Evolutionary conservation across 2,113 vertebrate genomes (phyloP), one percentile per base, ranked within the genome.

Genomic region (Cacatua alba): DNA sequence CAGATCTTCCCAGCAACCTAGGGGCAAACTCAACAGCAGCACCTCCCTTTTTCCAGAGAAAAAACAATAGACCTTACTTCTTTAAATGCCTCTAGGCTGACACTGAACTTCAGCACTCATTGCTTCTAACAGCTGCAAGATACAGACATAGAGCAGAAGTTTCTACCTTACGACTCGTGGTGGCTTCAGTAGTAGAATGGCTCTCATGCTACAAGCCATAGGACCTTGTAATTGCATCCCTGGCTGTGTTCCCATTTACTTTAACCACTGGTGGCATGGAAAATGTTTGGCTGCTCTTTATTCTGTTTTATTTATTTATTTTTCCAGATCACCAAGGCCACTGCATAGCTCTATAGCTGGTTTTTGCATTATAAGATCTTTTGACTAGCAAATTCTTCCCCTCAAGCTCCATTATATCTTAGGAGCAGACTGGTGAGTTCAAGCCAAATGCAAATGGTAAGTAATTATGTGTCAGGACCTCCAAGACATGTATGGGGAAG

Each of bases 101-200:
- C 17, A 39, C 2, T 25, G 52, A 62, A 37, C 51, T 80, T 35
- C 53, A 62, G n/a, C 17, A 35, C 10, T 59, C 2, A 0, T 49
- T 90, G 8, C 12, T 78, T 89, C 41, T 70, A 60, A 65, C 14
- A 80, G 41, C 43, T 65, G 19, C n/a, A 63, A 64, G 37, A 52
- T 41, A n/a, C 13, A 60, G 29, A 31, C 1, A 1, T 4, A 55
- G 8, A 57, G 10, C 20, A 76, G n/a, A 74, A 14, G 2, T 83
- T 80, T 91, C 13, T 28, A 62, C 13, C 19, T 78, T 28, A 46
- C 0, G 0, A 13, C 3, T 62, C 9, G 41, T 74, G 5, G 0
- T 81, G 24, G 7, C 23, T 85, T 76, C 39, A 44, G 37, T 14
- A 69, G 26, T 0, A 57, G 59, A 62, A 39, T 25, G 31, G 11